These are phyloP conservation scores for Anguilla marmorata DNA, from an alignment of 2,797 vertebrate genomes.

Conservation along the genomic window DNA sequence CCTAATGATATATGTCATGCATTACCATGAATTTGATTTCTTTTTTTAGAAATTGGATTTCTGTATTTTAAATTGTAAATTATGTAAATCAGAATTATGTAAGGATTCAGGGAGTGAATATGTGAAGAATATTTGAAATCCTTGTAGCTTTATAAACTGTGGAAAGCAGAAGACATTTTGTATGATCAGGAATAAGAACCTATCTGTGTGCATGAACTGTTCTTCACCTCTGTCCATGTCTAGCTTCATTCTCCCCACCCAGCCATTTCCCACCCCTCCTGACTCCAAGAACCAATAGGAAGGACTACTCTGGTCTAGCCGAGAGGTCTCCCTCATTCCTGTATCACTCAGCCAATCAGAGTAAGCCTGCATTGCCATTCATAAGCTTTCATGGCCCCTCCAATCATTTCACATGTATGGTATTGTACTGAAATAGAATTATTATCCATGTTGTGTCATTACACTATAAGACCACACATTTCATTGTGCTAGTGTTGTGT, in stretches of 20 bases:
- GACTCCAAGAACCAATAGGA: conserved; percentile 63
- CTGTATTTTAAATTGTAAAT: neutral
- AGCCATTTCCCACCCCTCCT: conserved; percentile 52
- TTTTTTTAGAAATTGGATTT: neutral
- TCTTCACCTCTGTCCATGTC: conserved; percentile 30
- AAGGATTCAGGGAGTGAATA: neutral
- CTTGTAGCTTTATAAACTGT: neutral
- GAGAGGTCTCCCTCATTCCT: conserved; percentile 68
- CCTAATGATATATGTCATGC: neutral
- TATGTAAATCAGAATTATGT: neutral
- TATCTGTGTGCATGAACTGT: neutral
- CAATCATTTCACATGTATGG: neutral
- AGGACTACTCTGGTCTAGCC: conserved; percentile 55
- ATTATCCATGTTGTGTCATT: neutral
- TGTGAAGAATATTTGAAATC: neutral
- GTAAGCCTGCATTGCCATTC: conserved; percentile 54
- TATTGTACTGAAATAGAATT: neutral
- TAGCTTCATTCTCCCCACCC: conserved; percentile 57
- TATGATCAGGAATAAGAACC: neutral
- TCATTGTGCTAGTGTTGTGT: neutral
- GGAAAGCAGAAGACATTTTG: neutral
- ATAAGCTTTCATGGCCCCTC: neutral
- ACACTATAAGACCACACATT: neutral
- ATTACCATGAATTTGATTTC: neutral
- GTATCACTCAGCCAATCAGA: conserved; percentile 56